Base-by-base conservation (phyloP, 2,888 invertebrate genomes). In the Epirrhoe tristata region DNA sequence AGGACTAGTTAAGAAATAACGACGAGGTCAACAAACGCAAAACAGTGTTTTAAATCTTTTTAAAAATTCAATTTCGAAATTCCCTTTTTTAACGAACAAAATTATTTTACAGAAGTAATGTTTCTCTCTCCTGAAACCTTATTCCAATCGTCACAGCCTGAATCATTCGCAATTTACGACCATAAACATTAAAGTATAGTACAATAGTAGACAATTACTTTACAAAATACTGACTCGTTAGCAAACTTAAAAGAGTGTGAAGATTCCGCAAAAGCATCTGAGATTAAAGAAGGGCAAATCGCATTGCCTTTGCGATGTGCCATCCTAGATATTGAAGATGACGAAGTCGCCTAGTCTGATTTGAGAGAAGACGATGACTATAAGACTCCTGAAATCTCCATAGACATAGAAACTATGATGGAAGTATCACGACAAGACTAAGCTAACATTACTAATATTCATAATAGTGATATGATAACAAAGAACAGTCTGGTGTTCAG, bases 401-500 rank as follows among this genome's bases (percentile, higher is more conserved):
- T 36, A 36, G 36, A 36, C 24, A 36, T 10, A 43, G 12, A 43
- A 43, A 43, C 12, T 12, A 12, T 12, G 3, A 43, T 43, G 12
- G 39, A 43, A 43, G 3, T 43, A 12, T 39, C 36, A 43, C 39
- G 39, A 24, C 24, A 24, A 24, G 39, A 43, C 39, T 43, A 36
- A 8, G 14, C 1, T 14, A 12, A 48, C 16, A 12, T 14, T 24
- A 24, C 24, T 48, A 48, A 48, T 14, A 48, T 48, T 48, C 48
- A 12, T 48, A 14, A 16, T 14, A 46, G 46, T 14, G 14, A 46
- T 48, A 48, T 14, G 14, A 46, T 48, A 48, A 59, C 55, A 55
- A 36, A 48, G 55, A 34, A 17, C 12, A 51, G 36, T 58, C 17
- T 17, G 53, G 43, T 50, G 52, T 46, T 54, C 43, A 62, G 39